phyloP scores from a whole-genome alignment of 2,797 vertebrate species.

The Tokudaia tokunoshimensis region DNA sequence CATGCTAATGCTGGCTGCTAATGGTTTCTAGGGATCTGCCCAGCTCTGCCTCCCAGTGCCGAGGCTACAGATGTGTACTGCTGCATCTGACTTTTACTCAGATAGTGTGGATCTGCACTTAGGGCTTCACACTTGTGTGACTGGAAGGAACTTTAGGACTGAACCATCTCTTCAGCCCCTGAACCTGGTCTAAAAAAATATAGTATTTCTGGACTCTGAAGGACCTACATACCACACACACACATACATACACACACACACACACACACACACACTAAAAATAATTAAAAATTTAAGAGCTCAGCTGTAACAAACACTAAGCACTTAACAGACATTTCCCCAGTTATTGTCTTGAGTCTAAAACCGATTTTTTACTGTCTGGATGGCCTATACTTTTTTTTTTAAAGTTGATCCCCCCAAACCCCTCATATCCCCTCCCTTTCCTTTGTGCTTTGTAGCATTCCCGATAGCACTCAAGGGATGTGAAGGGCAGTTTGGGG shows the following conservation, averaged over 20 bases:
- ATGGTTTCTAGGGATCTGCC: background rate
- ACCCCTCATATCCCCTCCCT: background rate
- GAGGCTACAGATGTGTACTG: background rate
- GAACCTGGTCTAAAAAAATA: background rate
- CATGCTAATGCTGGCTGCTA: too few relatives aligned
- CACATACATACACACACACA: background rate
- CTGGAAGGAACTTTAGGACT: background rate
- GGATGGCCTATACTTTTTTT: background rate
- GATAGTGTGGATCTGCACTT: background rate
- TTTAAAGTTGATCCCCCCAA: background rate
- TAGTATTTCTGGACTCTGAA: background rate
- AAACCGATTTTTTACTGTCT: background rate
- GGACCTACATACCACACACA: background rate
- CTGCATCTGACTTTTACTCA: background rate
- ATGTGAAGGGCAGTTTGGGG: background rate
- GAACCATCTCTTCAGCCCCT: background rate
- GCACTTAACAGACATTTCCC: background rate
- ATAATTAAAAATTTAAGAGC: background rate
- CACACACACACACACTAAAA: background rate
- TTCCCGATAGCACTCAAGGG: background rate
- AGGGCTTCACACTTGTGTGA: background rate
- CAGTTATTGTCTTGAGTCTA: conserved; percentile 8
- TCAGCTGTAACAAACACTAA: background rate
- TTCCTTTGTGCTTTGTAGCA: background rate
- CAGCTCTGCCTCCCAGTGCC: background rate